These are phyloP conservation scores for Campoplex capitator DNA, from an alignment of 2,888 invertebrate genomes.

Conservation along the genomic window DNA sequence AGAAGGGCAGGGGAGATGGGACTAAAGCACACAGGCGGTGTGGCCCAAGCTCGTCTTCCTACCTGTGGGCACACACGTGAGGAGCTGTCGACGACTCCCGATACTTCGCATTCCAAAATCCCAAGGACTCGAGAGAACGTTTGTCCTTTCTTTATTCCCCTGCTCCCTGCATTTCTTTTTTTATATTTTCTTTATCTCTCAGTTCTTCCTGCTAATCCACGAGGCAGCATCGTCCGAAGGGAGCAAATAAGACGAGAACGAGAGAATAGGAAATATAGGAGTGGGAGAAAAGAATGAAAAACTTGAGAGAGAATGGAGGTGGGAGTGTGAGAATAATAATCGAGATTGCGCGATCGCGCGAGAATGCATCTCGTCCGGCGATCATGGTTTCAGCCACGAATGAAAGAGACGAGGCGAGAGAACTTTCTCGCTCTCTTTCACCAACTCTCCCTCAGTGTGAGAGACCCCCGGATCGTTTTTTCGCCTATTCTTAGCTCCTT, in stretches of 20 bases:
- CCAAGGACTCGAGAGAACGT: constrained; percentile 78
- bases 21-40: constrained; percentile 31
- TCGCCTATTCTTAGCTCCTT: constrained; percentile 34
- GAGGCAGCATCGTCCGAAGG: constrained; percentile 30
- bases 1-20: constrained; percentile 28
- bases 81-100: constrained; percentile 57
- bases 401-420: neutral
- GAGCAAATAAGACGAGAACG: constrained; percentile 20
- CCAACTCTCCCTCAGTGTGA: neutral
- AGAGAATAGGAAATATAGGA: neutral
- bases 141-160: constrained; percentile 23
- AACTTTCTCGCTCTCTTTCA: too few species aligned
- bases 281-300: neutral
- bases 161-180: constrained; percentile 33
- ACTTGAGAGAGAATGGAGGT: neutral
- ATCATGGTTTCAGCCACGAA: constrained; percentile 28
- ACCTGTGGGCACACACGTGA: constrained; percentile 61
- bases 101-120: constrained; percentile 78
- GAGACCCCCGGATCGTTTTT: constrained; percentile 51
- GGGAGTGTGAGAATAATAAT: constrained; percentile 52
- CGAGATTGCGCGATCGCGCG: constrained; percentile 53
- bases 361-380: constrained; percentile 25
- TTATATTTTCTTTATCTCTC: constrained; percentile 20
- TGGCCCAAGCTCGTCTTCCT: constrained; percentile 63
- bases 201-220: constrained; percentile 50